These are phyloP conservation scores for Trididemnum nubilum DNA, from an alignment of 23 tunicate species.

Conservation along the genomic window DNA sequence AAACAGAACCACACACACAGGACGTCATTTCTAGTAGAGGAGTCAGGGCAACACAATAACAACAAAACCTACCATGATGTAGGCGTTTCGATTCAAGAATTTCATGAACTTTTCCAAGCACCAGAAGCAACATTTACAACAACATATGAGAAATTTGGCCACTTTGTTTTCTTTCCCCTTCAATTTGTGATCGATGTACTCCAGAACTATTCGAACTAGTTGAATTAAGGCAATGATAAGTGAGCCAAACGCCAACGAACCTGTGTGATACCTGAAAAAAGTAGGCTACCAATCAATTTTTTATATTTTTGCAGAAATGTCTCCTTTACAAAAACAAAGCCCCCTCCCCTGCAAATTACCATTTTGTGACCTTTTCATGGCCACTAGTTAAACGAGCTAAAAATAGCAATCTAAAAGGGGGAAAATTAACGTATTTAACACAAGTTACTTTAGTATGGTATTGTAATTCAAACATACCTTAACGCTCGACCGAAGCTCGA, in stretches of 20 bases:
- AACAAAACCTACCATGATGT: constrained; percentile 79
- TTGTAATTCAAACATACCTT: constrained; percentile 38
- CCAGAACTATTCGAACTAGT: constrained; percentile 71
- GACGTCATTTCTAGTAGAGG: too few species aligned
- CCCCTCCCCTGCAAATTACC: too few species aligned
- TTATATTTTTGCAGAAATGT: too few species aligned
- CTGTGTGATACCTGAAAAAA: constrained; percentile 89
- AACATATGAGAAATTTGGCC: constrained; percentile 77
- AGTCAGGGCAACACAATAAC: too few species aligned
- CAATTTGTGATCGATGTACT: constrained; percentile 85
- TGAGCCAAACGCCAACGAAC: constrained; percentile 92
- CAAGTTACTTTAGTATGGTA: too few species aligned
- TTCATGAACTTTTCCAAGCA: constrained; percentile 95
- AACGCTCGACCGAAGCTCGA: constrained; percentile 85
- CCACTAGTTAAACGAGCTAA: too few species aligned
- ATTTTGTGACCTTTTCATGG: too few species aligned
- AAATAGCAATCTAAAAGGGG: too few species aligned
- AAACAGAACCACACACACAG: too few species aligned
- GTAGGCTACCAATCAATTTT: too few species aligned
- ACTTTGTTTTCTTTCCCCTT: constrained; percentile 89
- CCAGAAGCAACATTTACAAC: constrained; percentile 94
- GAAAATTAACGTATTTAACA: too few species aligned
- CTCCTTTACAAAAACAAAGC: too few species aligned
- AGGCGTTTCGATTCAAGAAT: constrained; percentile 90
- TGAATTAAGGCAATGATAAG: constrained; percentile 89